Evolutionary conservation across 2,888 invertebrate species (phyloP).

Genomic region (Xanthia togata): DNA sequence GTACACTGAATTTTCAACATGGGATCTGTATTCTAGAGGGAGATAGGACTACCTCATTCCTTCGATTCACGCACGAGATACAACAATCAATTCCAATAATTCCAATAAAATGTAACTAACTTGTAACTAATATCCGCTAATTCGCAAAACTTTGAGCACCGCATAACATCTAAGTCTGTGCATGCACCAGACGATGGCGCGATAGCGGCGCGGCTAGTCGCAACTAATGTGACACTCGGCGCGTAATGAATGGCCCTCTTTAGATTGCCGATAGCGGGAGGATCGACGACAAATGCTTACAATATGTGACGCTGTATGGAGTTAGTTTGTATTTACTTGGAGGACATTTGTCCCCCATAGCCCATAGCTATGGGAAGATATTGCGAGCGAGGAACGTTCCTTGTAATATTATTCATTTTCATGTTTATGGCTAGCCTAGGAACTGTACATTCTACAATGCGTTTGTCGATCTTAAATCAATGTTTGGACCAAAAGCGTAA

Average conservation of each 20-base stretch:
- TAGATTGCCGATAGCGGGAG: conserved; percentile 66
- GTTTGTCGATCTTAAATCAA: not conserved
- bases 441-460: conserved; percentile 1
- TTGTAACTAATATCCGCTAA: conserved; percentile 7
- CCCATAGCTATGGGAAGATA: conserved; percentile 1
- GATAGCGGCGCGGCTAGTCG: conserved; percentile 68
- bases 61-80: not conserved
- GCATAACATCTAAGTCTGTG: conserved; percentile 46
- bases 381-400: not conserved
- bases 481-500: not conserved
- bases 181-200: conserved; percentile 66
- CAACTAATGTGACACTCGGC: conserved; percentile 67
- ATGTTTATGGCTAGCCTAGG: conserved; percentile 9
- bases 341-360: conserved; percentile 9
- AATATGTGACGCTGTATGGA: conserved; percentile 50
- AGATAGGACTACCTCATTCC: not conserved
- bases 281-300: conserved; percentile 64
- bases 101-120: not conserved
- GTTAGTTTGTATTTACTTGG: conserved; percentile 42
- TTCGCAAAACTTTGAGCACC: conserved; percentile 59
- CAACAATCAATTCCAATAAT: not conserved
- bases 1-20: not conserved
- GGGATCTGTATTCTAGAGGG: not conserved
- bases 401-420: conserved; percentile 43
- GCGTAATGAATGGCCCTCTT: conserved; percentile 71